A percentile compares a stretch with the other conserved stretches of the same genome.
phyloP scores from a whole-genome alignment of 2,797 vertebrate genomes.

The Taeniopygia guttata region DNA sequence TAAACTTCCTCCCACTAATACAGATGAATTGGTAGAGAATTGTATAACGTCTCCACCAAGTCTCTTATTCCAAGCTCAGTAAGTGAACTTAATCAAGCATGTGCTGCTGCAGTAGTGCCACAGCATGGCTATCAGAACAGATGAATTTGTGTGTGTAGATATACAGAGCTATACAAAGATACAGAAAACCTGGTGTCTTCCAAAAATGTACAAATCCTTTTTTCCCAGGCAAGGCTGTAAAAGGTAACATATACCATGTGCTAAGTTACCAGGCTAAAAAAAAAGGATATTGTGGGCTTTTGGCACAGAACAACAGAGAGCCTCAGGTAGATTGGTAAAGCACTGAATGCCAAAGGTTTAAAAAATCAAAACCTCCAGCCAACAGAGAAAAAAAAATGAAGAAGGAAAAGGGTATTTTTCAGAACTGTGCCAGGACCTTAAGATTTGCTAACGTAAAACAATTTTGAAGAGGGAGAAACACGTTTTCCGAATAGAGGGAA shows the following conservation, averaged over 20 bases:
- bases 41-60: background rate
- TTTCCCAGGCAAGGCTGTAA: background rate
- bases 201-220: background rate
- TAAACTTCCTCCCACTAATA: background rate
- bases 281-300: background rate
- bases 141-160: background rate
- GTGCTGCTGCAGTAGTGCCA: background rate
- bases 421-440: background rate
- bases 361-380: background rate
- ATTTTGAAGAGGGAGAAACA: background rate
- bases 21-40: background rate
- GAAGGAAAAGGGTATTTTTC: background rate
- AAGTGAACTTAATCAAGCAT: background rate
- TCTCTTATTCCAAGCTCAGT: background rate
- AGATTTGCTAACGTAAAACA: background rate
- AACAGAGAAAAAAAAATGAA: background rate
- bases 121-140: background rate
- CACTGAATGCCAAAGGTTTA: background rate
- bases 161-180: background rate
- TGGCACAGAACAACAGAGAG: background rate
- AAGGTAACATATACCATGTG: background rate
- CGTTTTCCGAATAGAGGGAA: background rate
- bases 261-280: background rate
- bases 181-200: background rate
- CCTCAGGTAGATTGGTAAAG: background rate